Conservation (phyloP, 2,888 invertebrate species). For the Pterostichus madidus region DNA sequence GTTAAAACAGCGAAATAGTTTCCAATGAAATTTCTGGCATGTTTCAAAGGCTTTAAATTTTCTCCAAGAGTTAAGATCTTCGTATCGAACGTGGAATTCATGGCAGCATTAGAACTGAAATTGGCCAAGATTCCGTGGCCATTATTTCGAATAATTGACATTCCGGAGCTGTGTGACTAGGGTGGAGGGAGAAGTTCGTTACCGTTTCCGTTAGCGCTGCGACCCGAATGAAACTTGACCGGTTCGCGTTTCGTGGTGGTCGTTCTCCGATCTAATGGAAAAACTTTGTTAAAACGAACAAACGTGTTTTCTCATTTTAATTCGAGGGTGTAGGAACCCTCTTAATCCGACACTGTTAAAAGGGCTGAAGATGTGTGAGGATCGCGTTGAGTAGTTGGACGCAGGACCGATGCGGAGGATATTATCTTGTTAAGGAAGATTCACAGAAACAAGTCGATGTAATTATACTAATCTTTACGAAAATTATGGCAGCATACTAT, state of each 20-base stretch:
- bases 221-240: slow-evolving; percentile 46
- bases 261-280: slow-evolving; percentile 48
- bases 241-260: slow-evolving; percentile 5
- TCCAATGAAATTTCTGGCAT: not conserved
- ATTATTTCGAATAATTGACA: slow-evolving; percentile 49
- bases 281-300: slow-evolving; percentile 58
- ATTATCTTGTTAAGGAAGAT: slow-evolving; percentile 8
- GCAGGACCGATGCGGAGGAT: not conserved
- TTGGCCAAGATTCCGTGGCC: slow-evolving; percentile 41
- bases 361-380: slow-evolving; percentile 34
- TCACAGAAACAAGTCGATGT: too few relatives aligned
- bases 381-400: too few relatives aligned
- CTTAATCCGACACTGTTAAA: slow-evolving; percentile 50
- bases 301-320: slow-evolving; percentile 54
- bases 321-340: slow-evolving; percentile 36
- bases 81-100: slow-evolving; percentile 15
- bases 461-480: too few relatives aligned
- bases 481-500: too few relatives aligned
- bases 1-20: slow-evolving; percentile 32
- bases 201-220: slow-evolving; percentile 13
- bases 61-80: slow-evolving; percentile 24
- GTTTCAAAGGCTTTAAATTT: slow-evolving; percentile 47
- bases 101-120: slow-evolving; percentile 24
- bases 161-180: slow-evolving; percentile 9
- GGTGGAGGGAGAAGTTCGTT: slow-evolving; percentile 4